Evolutionary conservation across 1,140 invertebrate genomes (phyloP).

Genomic region (Heliconius melpomene): DNA sequence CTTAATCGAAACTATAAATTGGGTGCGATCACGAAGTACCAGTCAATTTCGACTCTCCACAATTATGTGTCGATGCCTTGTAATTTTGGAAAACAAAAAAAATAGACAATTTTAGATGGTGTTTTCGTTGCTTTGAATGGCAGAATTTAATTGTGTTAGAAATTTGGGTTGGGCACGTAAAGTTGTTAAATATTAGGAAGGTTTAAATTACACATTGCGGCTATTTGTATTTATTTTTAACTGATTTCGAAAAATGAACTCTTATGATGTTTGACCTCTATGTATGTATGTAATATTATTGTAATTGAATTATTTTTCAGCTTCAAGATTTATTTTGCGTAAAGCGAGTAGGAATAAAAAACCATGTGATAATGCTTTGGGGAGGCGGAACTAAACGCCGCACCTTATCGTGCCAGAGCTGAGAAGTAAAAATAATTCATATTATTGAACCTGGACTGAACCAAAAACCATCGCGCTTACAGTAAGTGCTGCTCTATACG

Average conservation of each 20-base stretch:
- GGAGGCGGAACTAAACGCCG: too few relatives aligned
- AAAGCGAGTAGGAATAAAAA: too few relatives aligned
- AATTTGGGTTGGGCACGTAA: not conserved
- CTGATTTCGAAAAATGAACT: not conserved
- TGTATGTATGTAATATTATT: too few relatives aligned
- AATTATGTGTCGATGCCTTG: slow-evolving; percentile 39
- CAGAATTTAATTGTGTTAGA: not conserved
- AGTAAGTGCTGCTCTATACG: too few relatives aligned
- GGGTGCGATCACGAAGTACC: slow-evolving; percentile 39
- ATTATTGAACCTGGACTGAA: too few relatives aligned
- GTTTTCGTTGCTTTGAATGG: slow-evolving; percentile 3
- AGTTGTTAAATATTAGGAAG: not conserved
- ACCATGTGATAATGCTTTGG: too few relatives aligned
- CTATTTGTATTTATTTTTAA: not conserved
- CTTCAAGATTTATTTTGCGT: too few relatives aligned
- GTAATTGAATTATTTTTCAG: too few relatives aligned
- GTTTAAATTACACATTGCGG: not conserved
- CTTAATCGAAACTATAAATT: slow-evolving; percentile 46
- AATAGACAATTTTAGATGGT: not conserved
- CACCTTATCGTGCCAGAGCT: too few relatives aligned
- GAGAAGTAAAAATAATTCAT: too few relatives aligned
- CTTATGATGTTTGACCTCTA: too few relatives aligned
- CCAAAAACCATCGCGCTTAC: too few relatives aligned
- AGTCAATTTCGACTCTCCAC: slow-evolving; percentile 34
- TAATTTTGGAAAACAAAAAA: slow-evolving; percentile 38